These are phyloP conservation scores for Aphaenogaster rudis DNA, from an alignment of 1,140 invertebrate species.

Conservation along the genomic window DNA sequence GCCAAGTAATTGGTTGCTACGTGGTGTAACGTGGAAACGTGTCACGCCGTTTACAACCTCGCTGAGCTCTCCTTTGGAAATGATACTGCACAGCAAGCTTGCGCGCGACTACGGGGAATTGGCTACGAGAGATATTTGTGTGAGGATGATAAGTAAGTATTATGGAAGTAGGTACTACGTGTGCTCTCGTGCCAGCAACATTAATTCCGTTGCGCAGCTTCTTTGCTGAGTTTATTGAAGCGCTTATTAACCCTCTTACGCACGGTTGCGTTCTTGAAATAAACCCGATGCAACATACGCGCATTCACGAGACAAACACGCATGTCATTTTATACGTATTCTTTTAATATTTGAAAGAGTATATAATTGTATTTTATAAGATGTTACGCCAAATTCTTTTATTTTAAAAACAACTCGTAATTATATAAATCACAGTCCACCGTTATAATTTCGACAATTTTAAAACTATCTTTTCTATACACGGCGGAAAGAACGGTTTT, in stretches of 20 bases:
- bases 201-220: slow-evolving; percentile 27
- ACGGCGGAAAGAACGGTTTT: too few relatives aligned
- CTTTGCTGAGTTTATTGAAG: slow-evolving; percentile 25
- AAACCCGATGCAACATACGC: not conserved
- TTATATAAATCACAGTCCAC: not conserved
- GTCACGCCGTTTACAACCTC: slow-evolving; percentile 38
- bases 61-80: not conserved
- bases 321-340: not conserved
- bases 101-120: slow-evolving; percentile 8
- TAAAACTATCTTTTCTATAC: not conserved
- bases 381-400: not conserved
- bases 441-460: not conserved
- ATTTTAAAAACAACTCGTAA: not conserved
- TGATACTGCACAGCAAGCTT: not conserved
- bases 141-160: slow-evolving; percentile 38
- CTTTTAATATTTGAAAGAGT: not conserved
- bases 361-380: not conserved
- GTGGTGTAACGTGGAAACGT: slow-evolving; percentile 21
- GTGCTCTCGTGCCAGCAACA: slow-evolving; percentile 15
- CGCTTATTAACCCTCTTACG: slow-evolving; percentile 25
- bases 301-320: not conserved
- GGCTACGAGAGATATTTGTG: slow-evolving; percentile 36
- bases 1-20: slow-evolving; percentile 36
- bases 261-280: slow-evolving; percentile 5
- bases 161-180: slow-evolving; percentile 13